Conservation (phyloP, 2,797 vertebrate genomes). For the Gila robusta region DNA sequence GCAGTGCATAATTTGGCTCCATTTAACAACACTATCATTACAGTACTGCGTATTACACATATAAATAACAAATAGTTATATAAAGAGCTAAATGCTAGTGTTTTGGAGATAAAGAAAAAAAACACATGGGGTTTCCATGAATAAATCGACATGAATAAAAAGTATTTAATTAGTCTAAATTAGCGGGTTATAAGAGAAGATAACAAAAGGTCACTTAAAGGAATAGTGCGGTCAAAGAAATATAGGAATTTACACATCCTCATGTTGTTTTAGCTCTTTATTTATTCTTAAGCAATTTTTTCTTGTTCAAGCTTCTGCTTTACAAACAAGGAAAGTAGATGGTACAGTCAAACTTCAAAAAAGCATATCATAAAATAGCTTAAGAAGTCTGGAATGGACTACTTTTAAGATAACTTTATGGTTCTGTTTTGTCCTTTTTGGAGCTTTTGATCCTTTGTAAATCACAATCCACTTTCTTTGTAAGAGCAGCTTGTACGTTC, state of each 20-base stretch:
- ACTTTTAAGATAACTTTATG: not conserved
- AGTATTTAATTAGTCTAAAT: not conserved
- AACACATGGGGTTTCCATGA: not conserved
- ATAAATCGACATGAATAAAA: not conserved
- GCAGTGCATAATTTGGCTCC: constrained; percentile 36
- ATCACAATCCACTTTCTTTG: not conserved
- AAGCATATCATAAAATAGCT: not conserved
- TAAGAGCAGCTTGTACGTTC: not conserved
- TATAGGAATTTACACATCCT: not conserved
- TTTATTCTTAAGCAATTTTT: not conserved
- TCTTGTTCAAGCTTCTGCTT: not conserved
- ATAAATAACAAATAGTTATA: constrained; percentile 1
- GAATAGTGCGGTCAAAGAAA: not conserved
- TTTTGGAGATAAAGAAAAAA: not conserved
- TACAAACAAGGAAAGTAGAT: not conserved
- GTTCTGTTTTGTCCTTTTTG: not conserved
- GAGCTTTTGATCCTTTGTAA: not conserved
- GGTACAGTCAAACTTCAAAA: not conserved
- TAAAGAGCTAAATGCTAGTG: constrained; percentile 8
- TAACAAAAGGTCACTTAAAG: not conserved
- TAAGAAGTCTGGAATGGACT: not conserved
- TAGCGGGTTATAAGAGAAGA: not conserved
- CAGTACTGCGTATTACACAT: not conserved
- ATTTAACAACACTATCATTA: constrained; percentile 35
- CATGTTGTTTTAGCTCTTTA: not conserved